Conservation (phyloP, 2,113 vertebrate species). For the Phrynosoma platyrhinos region DNA sequence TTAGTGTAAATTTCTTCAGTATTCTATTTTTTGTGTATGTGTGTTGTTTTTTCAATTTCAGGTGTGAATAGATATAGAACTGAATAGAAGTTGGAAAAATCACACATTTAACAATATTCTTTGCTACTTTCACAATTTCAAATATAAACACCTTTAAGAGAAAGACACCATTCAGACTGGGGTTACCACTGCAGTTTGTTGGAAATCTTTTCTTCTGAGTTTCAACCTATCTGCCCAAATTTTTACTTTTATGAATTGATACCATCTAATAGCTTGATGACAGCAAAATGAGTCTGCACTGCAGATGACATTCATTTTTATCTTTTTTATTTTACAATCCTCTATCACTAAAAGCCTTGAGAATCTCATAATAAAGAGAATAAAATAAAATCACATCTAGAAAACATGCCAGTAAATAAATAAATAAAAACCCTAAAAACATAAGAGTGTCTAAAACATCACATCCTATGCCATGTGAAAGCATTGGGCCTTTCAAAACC, state of each 20-base stretch:
- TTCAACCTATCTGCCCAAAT: neutral
- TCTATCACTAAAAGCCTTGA: neutral
- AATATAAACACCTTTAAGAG: neutral
- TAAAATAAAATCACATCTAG: neutral
- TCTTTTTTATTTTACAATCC: neutral
- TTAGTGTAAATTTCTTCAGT: accelerated
- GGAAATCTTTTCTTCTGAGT: neutral
- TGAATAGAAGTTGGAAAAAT: neutral
- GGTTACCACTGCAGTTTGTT: neutral
- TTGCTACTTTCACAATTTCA: neutral
- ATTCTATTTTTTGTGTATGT: neutral
- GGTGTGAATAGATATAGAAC: neutral
- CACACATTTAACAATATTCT: accelerated
- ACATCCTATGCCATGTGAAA: neutral
- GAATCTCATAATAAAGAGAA: neutral
- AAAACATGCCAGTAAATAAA: neutral
- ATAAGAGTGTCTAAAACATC: neutral
- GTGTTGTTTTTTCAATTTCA: neutral
- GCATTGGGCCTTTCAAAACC: no score
- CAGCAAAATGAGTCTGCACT: neutral
- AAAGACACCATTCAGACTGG: neutral
- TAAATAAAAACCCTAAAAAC: neutral
- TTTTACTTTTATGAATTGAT: neutral
- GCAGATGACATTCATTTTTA: neutral
- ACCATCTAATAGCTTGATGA: neutral